Conservation (phyloP, 2,888 invertebrate species). For the Thecophora atra region DNA sequence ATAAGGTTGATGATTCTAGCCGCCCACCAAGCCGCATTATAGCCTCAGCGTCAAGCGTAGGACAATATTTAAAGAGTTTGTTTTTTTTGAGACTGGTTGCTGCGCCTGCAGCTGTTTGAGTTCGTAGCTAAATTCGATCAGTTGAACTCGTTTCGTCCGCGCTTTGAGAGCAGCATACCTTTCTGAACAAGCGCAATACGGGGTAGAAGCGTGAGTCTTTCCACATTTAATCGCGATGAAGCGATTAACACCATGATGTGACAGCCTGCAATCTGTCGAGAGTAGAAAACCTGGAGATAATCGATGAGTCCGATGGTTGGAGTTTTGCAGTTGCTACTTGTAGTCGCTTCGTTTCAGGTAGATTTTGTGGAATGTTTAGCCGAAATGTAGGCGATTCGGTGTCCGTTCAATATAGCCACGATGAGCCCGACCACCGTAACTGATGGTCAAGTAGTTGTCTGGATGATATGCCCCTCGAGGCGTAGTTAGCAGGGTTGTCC, state of each 20-base stretch:
- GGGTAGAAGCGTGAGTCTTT: not conserved
- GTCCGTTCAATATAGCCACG: not conserved
- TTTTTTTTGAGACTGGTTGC: not conserved
- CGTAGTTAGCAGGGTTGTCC: conserved; percentile 10
- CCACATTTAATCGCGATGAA: too few relatives aligned
- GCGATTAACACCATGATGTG: conserved; percentile 10
- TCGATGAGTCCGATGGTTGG: not conserved
- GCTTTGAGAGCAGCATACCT: conserved; percentile 1
- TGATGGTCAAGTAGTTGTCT: not conserved
- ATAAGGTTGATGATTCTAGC: not conserved
- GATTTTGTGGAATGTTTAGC: not conserved
- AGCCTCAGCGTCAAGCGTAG: not conserved
- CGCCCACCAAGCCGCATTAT: conserved; percentile 12
- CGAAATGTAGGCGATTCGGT: not conserved
- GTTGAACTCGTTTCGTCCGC: not conserved
- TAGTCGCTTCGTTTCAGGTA: not conserved
- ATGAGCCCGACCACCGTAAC: not conserved
- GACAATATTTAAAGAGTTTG: not conserved
- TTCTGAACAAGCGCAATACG: not conserved
- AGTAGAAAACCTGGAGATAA: not conserved
- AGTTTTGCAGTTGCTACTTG: not conserved
- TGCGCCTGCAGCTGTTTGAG: not conserved
- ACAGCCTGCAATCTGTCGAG: conserved; percentile 1
- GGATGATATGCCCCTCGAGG: conserved; percentile 1
- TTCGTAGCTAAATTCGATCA: not conserved